Evolutionary conservation across 2,797 vertebrate species (phyloP), one percentile per base, ranked within the genome.

Genomic region (Lepilemur ruficaudatus): DNA sequence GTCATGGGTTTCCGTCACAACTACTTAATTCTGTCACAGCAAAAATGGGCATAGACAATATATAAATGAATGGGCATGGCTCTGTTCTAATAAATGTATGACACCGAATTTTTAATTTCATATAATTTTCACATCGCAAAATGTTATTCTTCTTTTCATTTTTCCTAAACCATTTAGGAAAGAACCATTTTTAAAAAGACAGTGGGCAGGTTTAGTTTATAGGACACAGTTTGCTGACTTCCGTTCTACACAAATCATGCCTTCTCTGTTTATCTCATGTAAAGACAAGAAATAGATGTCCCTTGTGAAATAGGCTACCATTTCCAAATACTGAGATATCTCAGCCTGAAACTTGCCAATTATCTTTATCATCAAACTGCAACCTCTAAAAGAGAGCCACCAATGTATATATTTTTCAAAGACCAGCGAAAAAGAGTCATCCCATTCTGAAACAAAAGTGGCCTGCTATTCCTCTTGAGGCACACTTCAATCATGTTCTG

Each of bases 41-140:
- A 4, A 96, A 92, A 87, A 2, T 25, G 81, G 14, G 12, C 5
- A 25, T 1, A 93, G 43, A 95, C 1, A 61, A 65, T 75, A 52
- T 1, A 9, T 35, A 41, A 83, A 95, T 2, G 3, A 72, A 43
- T 80, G 48, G 18, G 6, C 28, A 1, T 72, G 35, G 5, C 5
- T 79, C 13, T 38, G 13, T 93, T 93, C 13, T 22, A 94, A 75
- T 46, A 70, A 93, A 92, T 43, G 55, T 78, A 63, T 70, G 48
- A 57, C 12, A 69, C 7, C 90, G 20, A 88, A 80, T 72, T 93
- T 59, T 65, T 30, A 91, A 89, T 72, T 80, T 43, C 46, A 83
- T 67, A 38, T 72, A 80, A 90, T 55, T 86, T 96, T 79, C 48
- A 59, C 1, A 2, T 89, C 12, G 87, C 48, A 93, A 96, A 92